Evolutionary conservation across 2,888 invertebrate genomes (phyloP), one percentile per base, ranked within the genome.

Genomic region (Drosophila pseudotalamancana): DNA sequence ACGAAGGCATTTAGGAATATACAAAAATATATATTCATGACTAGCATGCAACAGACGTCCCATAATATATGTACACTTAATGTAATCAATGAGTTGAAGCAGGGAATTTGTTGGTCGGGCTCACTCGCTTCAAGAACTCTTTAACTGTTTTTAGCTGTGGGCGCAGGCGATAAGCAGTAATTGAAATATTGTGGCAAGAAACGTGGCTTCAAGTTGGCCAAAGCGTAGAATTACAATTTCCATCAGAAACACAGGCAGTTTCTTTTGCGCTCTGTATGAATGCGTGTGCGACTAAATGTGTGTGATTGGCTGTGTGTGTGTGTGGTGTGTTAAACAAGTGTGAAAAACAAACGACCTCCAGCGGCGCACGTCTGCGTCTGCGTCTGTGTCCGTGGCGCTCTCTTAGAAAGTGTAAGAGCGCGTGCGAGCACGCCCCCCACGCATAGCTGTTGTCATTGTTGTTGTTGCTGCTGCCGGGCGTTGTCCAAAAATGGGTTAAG

Each of bases 311-410:
- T 18, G 0, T 8, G 49, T 6, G 21, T 54, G 12, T 25, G 39
- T 48, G 34, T 49, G 49, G 39, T 66, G 70, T 72, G 68, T 84
- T 60, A 56, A 80, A 68, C 87, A 87, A 88, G 88, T 86, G 88
- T 85, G 81, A 84, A 83, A 73, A 86, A 77, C 77, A 74, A 79
- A 74, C 87, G 83, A 83, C 83, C 88, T 84, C 80, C 80, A 80
- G 84, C 84, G 35, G 78, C 63, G 79, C 64, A 57, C 54, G 55
- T 73, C 78, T 62, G 19, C 43, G 54, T 60, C 62, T 61, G 62
- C 63, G 65, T 46, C 53, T 60, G 69, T 53, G 75, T 65, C 57
- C 71, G 64, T 48, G 68, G 53, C 72, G 72, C 72, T 72, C 72
- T 75, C 78, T 66, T 73, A 66, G 70, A 87, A 87, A 80, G 78